A percentile compares a stretch with the other conserved stretches of the same genome.
phyloP scores from a whole-genome alignment of 2,797 vertebrate genomes.

The Lophotriccus pileatus region DNA sequence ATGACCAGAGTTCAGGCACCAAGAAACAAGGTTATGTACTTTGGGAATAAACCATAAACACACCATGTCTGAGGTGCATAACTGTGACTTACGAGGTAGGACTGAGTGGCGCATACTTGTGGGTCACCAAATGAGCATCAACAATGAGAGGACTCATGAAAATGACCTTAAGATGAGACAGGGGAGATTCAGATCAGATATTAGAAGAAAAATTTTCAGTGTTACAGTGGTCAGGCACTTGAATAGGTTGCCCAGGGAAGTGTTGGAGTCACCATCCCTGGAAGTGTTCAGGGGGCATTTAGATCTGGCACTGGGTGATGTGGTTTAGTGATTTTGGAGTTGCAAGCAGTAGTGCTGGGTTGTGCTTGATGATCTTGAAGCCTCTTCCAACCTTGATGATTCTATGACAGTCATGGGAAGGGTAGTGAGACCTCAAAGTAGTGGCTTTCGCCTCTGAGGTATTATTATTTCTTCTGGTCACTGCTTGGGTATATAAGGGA shows the following conservation, averaged over 20 bases:
- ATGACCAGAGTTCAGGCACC: neutral
- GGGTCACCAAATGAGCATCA: neutral
- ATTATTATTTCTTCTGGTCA: neutral
- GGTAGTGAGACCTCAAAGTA: fast-evolving
- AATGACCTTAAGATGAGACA: neutral
- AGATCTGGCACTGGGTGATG: neutral
- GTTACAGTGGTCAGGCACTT: neutral
- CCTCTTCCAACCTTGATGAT: neutral
- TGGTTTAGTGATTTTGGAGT: neutral
- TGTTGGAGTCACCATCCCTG: neutral
- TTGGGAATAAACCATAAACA: neutral
- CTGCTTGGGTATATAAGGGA: no score
- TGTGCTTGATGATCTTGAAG: no score
- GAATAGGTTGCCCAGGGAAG: neutral
- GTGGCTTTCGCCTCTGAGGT: neutral
- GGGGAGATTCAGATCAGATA: neutral
- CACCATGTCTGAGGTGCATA: fast-evolving
- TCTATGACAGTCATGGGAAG: fast-evolving
- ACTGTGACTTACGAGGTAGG: neutral
- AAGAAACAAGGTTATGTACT: neutral
- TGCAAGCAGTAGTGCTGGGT: fast-evolving
- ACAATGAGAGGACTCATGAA: neutral
- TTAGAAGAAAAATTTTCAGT: neutral
- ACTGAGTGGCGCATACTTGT: fast-evolving
- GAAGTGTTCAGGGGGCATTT: neutral